Percentiles rank a stretch among this genome's conserved stretches.
Conservation (phyloP, 2,888 invertebrate species). For the Xestia rhomboidea region DNA sequence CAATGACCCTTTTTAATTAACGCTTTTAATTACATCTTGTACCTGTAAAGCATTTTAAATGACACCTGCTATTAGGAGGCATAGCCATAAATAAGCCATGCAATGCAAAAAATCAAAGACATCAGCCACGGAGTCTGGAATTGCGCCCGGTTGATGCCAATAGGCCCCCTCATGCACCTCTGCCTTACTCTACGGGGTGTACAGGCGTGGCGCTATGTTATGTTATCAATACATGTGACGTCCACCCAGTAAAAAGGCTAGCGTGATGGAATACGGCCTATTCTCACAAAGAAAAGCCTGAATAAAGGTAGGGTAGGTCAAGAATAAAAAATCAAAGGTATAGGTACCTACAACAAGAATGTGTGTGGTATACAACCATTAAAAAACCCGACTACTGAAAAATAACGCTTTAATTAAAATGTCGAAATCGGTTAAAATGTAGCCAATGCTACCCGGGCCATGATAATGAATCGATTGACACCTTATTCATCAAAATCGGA, state of each 20-base stretch:
- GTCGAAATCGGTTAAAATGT: too few species aligned
- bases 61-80: not conserved
- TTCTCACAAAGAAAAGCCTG: not conserved
- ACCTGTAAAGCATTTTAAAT: not conserved
- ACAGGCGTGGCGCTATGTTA: not conserved
- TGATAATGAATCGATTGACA: too few species aligned
- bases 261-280: not conserved
- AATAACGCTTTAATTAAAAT: too few species aligned
- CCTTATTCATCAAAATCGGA: too few species aligned
- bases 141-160: not conserved
- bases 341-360: too few species aligned
- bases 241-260: fast-evolving
- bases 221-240: not conserved
- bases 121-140: not conserved
- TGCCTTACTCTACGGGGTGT: not conserved
- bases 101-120: too few species aligned
- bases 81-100: too few species aligned
- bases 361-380: too few species aligned
- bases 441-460: too few species aligned
- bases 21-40: not conserved
- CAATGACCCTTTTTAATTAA: too few species aligned
- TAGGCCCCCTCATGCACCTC: not conserved
- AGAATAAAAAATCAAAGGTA: not conserved
- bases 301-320: not conserved
- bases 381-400: too few species aligned